Base-by-base conservation (phyloP, 2,113 vertebrate genomes). In the Pterophyllum scalare region DNA sequence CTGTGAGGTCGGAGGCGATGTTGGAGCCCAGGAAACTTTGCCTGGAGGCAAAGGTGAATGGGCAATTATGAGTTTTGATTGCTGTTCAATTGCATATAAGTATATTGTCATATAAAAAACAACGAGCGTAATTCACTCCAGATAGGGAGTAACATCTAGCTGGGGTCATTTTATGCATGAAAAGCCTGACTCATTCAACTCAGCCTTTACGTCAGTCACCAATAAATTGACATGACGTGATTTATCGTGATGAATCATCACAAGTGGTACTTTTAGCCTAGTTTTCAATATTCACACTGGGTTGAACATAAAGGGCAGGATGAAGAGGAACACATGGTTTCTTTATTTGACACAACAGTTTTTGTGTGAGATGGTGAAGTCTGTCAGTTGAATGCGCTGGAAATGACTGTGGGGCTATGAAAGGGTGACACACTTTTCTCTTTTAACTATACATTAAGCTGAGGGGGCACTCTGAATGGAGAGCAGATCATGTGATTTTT, bases 331-430 rank as follows among this genome's bases (percentile, higher is more conserved):
- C 90, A 86, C 87, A 80, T 86, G 77, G 46, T 78, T 76, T 86
- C 81, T 87, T 86, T 88, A 77, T 77, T 88, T 91, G 88, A 91
- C 80, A 77, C 82, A 81, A 90, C 77, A 79, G 22, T 74, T 88
- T 89, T 80, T 75, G 81, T 77, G 2, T 54, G 62, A 72, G 75
- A 80, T 75, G 89, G 86, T 57, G 77, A 82, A 74, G 60, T 70
- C 78, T 62, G 80, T 49, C 62, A 78, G 81, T 72, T 83, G 88
- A 90, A 90, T 93, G 87, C 79, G 46, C 56, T 64, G 17, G 70
- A 74, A 88, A 80, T 75, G 74, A 81, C 78, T 85, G 59, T 22
- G 6, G 78, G 80, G 72, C 17, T 76, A 64, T 83, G 82, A 89
- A 88, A 89, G 91, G 70, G 77, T 70, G 80, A 79, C 83, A 77